Evolutionary conservation across 2,888 invertebrate genomes (phyloP), one percentile per base, ranked within the genome.

Genomic region (Aspidiotus destructor): DNA sequence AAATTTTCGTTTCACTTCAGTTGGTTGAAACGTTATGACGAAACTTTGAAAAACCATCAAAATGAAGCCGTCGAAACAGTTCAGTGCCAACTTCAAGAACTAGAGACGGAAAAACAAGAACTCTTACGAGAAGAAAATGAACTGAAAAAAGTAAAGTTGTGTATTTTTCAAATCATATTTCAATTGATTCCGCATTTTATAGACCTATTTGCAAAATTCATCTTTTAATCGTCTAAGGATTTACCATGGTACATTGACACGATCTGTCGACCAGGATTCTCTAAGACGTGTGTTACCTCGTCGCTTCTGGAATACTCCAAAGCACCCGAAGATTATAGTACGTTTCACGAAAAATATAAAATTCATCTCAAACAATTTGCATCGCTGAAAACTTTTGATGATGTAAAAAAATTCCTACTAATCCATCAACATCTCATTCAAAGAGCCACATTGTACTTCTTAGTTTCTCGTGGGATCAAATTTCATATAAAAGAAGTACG

Each of bases 221-320:
- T 28, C 17, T 28, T 58, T 11, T 58, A 13, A 2, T 54, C 15
- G 15, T 54, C 28, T 10, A 15, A 67, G 67, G 67, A 16, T 1
- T 58, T 67, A 28, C 13, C 67, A 1, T 67, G 67, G 67, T 67
- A 67, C 52, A 67, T 67, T 48, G 67, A 67, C 15, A 67, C 67
- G 16, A 67, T 67, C 13, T 67, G 67, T 48, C 48, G 60, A 16
- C 67, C 67, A 15, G 60, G 67, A 0, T 67, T 67, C 41, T 67
- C 67, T 2, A 67, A 67, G 52, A 28, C 28, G 41, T 41, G n/a
- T 28, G 48, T 67, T 15, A 67, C 58, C 28, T 60, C 41, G n/a
- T 44, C 44, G 8, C 9, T 28, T 10, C 10, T 28, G 1, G 58
- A 5, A 13, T 17, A 28, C 7, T 41, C 42, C 10, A 42, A 48